Evolutionary conservation across 2,888 invertebrate genomes (phyloP).

Genomic region (Orthonychiurus folsomi): DNA sequence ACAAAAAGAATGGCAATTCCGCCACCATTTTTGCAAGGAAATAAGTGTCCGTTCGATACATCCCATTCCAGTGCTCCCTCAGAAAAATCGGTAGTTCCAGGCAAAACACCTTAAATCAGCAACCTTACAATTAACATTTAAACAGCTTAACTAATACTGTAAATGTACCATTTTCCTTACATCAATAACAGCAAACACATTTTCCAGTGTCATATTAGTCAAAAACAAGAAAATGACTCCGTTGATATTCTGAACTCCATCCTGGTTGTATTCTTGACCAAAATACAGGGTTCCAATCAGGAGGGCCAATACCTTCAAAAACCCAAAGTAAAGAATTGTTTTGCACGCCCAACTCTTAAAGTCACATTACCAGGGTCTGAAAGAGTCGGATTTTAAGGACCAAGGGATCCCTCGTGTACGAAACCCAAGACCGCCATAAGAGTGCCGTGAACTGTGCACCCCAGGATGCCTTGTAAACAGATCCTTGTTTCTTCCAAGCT

Average conservation of each 20-base stretch:
- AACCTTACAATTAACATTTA: not conserved
- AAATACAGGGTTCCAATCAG: slow-evolving; percentile 80
- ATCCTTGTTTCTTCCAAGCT: slow-evolving; percentile 39
- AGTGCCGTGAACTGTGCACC: slow-evolving; percentile 78
- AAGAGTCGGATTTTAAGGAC: slow-evolving; percentile 77
- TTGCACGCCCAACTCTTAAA: not conserved
- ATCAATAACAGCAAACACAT: slow-evolving; percentile 86
- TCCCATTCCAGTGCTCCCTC: slow-evolving; percentile 73
- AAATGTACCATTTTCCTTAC: slow-evolving; percentile 16
- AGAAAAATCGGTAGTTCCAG: slow-evolving; percentile 11
- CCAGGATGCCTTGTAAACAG: slow-evolving; percentile 76
- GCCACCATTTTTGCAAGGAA: slow-evolving; percentile 84
- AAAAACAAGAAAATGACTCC: slow-evolving; percentile 83
- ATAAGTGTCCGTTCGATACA: slow-evolving; percentile 84
- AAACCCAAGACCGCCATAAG: slow-evolving; percentile 80
- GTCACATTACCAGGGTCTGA: slow-evolving; percentile 75
- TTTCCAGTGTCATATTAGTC: slow-evolving; percentile 88
- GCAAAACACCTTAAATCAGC: slow-evolving; percentile 15
- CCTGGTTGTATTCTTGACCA: slow-evolving; percentile 68
- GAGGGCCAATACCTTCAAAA: slow-evolving; percentile 72
- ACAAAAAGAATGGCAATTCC: slow-evolving; percentile 76
- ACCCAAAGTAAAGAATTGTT: not conserved
- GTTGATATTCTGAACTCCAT: slow-evolving; percentile 88
- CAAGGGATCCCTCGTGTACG: slow-evolving; percentile 79
- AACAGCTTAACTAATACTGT: not conserved